Conservation (phyloP, 2,113 vertebrate genomes). For the Ictalurus punctatus region DNA sequence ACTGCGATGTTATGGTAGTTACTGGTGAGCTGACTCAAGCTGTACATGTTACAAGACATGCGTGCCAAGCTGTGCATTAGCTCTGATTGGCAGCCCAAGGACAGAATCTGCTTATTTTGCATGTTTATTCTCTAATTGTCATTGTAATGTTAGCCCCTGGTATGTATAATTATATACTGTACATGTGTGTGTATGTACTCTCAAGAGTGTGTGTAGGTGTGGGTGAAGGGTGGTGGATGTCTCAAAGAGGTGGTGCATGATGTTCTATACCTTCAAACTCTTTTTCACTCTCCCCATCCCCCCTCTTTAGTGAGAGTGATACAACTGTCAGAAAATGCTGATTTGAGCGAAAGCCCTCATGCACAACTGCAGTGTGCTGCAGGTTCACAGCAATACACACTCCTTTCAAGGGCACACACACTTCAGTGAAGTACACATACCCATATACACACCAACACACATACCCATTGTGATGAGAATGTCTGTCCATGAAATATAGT, state of each 20-base stretch:
- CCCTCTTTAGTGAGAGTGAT: constrained; percentile 39
- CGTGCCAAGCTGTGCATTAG: constrained; percentile 24
- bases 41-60: constrained; percentile 3
- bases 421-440: not conserved
- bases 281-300: not conserved
- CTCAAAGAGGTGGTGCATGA: not conserved
- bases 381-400: constrained; percentile 15
- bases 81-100: constrained; percentile 1
- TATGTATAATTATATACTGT: not conserved
- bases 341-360: constrained; percentile 54
- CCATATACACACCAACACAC: not conserved
- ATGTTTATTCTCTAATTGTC: constrained; percentile 32
- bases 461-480: constrained; percentile 4
- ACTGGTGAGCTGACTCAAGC: not conserved
- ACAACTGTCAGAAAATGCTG: constrained; percentile 55
- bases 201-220: not conserved
- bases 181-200: not conserved
- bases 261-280: not conserved
- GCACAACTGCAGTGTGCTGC: constrained; percentile 50
- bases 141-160: constrained; percentile 5
- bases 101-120: constrained; percentile 32
- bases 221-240: constrained; percentile 17
- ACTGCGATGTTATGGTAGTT: not conserved
- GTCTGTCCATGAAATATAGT: not conserved
- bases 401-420: constrained; percentile 15